Percentiles rank a stretch among this genome's conserved stretches.
These are phyloP conservation scores for Crypturellus undulatus DNA, from an alignment of 2,113 vertebrate genomes.

Conservation along the genomic window DNA sequence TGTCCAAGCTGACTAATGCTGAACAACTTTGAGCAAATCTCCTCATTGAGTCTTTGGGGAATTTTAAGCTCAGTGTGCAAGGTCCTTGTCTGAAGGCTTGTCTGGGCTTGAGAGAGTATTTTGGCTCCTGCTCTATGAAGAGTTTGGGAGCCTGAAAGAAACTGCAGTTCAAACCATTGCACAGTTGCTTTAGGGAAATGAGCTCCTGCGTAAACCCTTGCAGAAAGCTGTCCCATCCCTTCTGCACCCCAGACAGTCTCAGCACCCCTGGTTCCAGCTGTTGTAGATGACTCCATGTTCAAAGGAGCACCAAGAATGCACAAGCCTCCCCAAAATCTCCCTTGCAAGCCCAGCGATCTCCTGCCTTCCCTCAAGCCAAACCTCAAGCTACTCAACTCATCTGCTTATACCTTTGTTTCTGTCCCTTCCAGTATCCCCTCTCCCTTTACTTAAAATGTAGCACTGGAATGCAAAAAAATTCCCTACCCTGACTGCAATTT, in stretches of 20 bases:
- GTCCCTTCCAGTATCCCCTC: neutral
- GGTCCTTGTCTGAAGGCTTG: neutral
- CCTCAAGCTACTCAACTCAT: neutral
- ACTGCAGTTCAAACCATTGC: neutral
- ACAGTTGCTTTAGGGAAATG: neutral
- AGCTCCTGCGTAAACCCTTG: neutral
- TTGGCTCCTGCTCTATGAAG: rapidly evolving
- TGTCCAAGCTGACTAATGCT: neutral
- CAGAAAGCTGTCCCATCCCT: neutral
- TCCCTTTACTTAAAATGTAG: neutral
- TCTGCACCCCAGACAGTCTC: neutral
- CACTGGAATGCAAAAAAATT: neutral
- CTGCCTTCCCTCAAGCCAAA: neutral
- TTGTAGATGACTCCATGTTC: neutral
- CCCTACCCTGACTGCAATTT: neutral
- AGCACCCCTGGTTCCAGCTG: neutral
- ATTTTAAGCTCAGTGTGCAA: neutral
- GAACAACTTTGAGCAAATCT: neutral
- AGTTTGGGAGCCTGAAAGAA: neutral
- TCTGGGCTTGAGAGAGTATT: neutral
- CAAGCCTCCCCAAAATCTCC: neutral
- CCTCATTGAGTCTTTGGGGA: rapidly evolving
- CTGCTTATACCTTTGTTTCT: neutral
- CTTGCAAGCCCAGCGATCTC: neutral
- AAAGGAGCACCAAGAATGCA: neutral